Percentiles rank a stretch among this genome's conserved stretches.
Conservation (phyloP, 2,113 vertebrate genomes). For the Ascaphus truei region DNA sequence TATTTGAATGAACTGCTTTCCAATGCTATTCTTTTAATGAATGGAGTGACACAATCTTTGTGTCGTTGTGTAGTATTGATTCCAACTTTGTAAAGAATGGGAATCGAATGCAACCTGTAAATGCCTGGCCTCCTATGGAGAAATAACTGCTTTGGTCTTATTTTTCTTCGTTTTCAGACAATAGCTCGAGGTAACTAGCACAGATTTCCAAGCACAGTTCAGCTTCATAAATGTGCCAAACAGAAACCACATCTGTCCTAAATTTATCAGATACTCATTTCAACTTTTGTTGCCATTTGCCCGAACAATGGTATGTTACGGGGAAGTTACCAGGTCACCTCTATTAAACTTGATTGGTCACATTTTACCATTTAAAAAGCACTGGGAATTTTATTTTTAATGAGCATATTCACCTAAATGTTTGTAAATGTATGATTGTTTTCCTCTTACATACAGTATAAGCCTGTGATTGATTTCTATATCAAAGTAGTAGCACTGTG, state of each 20-base stretch:
- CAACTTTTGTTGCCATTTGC: too few species aligned
- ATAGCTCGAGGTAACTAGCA: background rate
- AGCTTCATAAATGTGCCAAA: conserved; percentile 4
- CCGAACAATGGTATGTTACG: too few species aligned
- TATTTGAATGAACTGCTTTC: background rate
- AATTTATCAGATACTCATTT: background rate
- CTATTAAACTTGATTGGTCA: too few species aligned
- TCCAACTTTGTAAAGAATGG: background rate
- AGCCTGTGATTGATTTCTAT: too few species aligned
- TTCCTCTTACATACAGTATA: too few species aligned
- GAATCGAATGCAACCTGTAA: conserved; percentile 15
- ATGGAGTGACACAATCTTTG: background rate
- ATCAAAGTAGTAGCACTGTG: too few species aligned
- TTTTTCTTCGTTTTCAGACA: background rate
- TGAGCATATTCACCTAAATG: too few species aligned
- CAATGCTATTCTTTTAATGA: background rate
- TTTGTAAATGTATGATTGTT: too few species aligned
- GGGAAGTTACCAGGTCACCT: too few species aligned
- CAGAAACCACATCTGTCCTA: background rate
- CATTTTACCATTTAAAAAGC: too few species aligned
- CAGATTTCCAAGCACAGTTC: background rate
- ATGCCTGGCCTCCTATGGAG: background rate
- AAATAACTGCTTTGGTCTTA: background rate
- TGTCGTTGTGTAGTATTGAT: background rate
- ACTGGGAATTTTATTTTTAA: too few species aligned